phyloP scores from a whole-genome alignment of 2,113 vertebrate genomes.

The Actinemys pallida region DNA sequence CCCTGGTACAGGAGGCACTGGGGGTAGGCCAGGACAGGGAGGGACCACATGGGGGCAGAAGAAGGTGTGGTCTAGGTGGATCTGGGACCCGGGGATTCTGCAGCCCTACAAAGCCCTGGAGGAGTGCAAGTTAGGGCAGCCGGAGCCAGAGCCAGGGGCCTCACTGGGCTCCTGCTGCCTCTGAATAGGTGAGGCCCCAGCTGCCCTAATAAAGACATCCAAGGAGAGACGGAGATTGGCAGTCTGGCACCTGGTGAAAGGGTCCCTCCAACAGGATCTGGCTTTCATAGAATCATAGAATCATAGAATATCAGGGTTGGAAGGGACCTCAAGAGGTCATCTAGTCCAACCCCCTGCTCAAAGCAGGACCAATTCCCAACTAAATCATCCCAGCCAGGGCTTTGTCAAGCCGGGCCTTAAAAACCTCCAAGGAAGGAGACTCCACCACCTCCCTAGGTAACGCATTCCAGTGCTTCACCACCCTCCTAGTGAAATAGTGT shows the following conservation, averaged over 20 bases:
- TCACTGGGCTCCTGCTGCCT: no score
- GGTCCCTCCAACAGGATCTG: neutral
- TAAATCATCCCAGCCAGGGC: no score
- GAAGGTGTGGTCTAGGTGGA: neutral
- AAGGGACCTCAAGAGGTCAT: no score
- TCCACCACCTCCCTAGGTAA: no score
- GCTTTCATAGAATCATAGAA: neutral
- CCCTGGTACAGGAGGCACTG: neutral
- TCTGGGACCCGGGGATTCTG: neutral
- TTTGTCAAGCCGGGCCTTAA: no score
- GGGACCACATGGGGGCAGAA: neutral
- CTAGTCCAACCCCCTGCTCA: no score
- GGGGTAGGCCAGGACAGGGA: neutral
- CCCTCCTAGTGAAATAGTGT: no score
- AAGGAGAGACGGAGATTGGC: neutral
- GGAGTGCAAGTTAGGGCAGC: neutral
- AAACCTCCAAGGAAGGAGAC: no score
- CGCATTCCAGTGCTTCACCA: no score
- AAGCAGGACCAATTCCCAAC: no score
- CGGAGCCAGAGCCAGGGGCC: no score
- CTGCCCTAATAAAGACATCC: neutral
- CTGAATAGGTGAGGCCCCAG: neutral
- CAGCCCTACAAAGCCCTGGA: neutral
- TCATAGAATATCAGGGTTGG: no score
- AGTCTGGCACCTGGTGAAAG: neutral